Evolutionary conservation across 2,888 invertebrate species (phyloP).

Genomic region (Eristalis intricaria): DNA sequence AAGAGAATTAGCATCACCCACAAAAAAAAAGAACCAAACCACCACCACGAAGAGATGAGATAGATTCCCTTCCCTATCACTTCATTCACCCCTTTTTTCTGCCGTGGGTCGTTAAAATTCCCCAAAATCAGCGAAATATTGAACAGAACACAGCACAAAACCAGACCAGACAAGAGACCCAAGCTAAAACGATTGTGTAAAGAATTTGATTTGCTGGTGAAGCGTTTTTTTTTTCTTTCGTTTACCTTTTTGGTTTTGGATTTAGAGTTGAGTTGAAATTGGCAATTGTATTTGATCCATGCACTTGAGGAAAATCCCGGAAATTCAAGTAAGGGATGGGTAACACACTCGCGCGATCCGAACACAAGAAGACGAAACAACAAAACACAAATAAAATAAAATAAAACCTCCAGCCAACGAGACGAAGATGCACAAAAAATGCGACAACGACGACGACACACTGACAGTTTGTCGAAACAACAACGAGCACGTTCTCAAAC

Average conservation of each 20-base stretch:
- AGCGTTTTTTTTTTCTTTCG: neutral
- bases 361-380: neutral
- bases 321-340: neutral
- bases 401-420: conserved; percentile 26
- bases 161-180: neutral
- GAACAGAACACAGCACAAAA: neutral
- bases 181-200: neutral
- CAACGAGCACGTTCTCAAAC: conserved; percentile 68
- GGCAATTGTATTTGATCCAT: conserved; percentile 32
- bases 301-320: conserved; percentile 22
- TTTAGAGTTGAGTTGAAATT: conserved; percentile 31
- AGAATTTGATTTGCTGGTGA: neutral
- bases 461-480: conserved; percentile 32
- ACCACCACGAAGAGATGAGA: neutral
- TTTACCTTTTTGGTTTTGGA: conserved; percentile 48
- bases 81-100: neutral
- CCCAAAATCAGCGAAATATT: neutral
- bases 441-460: conserved; percentile 35
- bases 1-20: neutral
- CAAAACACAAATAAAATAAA: conserved; percentile 1
- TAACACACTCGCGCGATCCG: neutral
- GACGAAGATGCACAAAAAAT: neutral
- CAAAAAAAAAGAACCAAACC: too few relatives aligned
- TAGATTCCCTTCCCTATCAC: neutral
- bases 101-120: neutral